These are phyloP conservation scores for Vireo griseus DNA, from an alignment of 2,797 vertebrate genomes.

Conservation along the genomic window DNA sequence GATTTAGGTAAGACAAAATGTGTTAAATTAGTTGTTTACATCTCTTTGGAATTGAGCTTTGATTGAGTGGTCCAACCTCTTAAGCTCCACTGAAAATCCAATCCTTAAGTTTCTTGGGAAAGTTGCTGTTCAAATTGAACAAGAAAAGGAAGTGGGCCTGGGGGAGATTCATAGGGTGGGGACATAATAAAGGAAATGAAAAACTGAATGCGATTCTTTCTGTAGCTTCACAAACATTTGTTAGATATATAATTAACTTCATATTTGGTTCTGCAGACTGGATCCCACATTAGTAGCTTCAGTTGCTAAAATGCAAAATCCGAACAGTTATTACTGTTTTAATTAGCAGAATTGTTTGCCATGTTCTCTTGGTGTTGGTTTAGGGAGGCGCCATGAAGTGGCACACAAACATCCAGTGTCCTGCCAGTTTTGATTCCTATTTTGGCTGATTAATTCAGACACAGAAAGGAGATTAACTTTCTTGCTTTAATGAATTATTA, in stretches of 20 bases:
- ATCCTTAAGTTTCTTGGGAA: conserved; percentile 24
- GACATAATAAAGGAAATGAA: conserved; percentile 47
- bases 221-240: conserved; percentile 46
- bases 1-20: not conserved
- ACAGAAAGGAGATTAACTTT: not conserved
- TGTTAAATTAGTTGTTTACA: not conserved
- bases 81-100: not conserved
- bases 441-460: conserved; percentile 19
- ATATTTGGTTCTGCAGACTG: conserved; percentile 13
- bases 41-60: accelerated
- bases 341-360: conserved; percentile 38
- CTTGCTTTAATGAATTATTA: not conserved
- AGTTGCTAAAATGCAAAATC: conserved; percentile 47
- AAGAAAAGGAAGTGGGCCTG: conserved; percentile 58
- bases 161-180: conserved; percentile 23
- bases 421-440: conserved; percentile 28
- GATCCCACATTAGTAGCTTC: conserved; percentile 41
- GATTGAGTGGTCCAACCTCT: not conserved
- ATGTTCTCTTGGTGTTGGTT: conserved; percentile 21
- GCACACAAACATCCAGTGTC: not conserved
- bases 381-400: not conserved
- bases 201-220: conserved; percentile 51
- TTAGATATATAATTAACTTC: conserved; percentile 55
- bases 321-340: conserved; percentile 6
- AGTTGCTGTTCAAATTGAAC: conserved; percentile 11